phyloP scores from a whole-genome alignment of 2,113 vertebrate species.

The Scopus umbretta region DNA sequence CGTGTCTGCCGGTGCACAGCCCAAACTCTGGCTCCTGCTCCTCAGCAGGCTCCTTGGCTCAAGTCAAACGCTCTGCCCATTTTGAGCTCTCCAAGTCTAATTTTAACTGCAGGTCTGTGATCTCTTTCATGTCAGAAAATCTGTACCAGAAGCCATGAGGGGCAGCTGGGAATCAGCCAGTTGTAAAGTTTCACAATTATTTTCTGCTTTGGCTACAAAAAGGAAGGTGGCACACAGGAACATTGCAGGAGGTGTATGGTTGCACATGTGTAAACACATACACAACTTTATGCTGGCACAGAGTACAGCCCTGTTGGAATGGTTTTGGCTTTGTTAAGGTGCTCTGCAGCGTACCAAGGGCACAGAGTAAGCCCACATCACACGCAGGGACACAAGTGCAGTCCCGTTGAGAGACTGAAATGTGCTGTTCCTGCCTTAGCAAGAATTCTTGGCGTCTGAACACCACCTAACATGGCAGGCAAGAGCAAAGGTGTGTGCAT shows the following conservation, averaged over 20 bases:
- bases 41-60: background rate
- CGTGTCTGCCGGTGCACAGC: background rate
- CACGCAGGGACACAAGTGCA: background rate
- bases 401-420: background rate
- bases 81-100: background rate
- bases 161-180: background rate
- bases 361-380: background rate
- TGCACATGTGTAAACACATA: background rate
- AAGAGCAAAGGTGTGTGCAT: background rate
- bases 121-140: background rate
- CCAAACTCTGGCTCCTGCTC: background rate
- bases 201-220: background rate
- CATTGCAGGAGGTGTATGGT: background rate
- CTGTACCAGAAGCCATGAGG: background rate
- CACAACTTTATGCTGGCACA: background rate
- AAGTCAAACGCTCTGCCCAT: background rate
- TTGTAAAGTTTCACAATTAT: background rate
- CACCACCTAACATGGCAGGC: background rate
- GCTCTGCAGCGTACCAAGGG: background rate
- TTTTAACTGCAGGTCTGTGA: background rate
- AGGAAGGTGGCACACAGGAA: background rate
- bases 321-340: background rate
- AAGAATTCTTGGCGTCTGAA: background rate
- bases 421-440: background rate
- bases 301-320: background rate